These are phyloP conservation scores for Heliothis peltigera DNA, from an alignment of 2,888 invertebrate species.

Conservation along the genomic window DNA sequence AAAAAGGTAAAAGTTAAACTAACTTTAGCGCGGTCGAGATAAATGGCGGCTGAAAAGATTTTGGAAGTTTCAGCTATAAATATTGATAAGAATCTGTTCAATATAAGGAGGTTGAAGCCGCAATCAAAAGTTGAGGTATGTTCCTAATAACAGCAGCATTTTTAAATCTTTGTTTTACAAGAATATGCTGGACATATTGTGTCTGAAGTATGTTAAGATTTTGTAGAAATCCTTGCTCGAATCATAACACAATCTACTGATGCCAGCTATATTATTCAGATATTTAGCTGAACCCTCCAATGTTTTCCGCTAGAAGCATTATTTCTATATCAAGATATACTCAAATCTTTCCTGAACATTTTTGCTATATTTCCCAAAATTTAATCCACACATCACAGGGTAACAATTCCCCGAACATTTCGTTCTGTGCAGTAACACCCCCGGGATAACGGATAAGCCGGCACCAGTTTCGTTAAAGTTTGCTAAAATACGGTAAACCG, in stretches of 20 bases:
- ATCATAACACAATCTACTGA: too few species aligned
- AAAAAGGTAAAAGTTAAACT: constrained; percentile 8
- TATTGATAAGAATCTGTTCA: background rate
- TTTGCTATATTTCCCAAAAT: constrained; percentile 6
- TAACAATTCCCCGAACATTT: constrained; percentile 20
- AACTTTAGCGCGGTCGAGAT: constrained; percentile 23
- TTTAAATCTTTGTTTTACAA: too few species aligned
- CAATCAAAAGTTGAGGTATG: background rate
- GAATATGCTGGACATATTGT: too few species aligned
- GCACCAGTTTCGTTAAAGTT: constrained; percentile 23
- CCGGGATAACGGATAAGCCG: constrained; percentile 27
- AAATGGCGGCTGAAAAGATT: constrained; percentile 8
- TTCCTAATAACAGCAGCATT: too few species aligned
- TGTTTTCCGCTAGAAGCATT: background rate
- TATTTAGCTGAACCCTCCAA: background rate
- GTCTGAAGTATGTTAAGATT: too few species aligned
- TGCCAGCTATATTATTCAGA: too few species aligned
- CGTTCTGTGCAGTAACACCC: constrained; percentile 10
- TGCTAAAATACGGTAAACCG: constrained; percentile 4
- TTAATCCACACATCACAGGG: constrained; percentile 8
- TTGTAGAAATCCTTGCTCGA: too few species aligned
- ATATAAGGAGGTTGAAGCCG: background rate
- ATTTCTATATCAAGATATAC: background rate
- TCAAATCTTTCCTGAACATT: constrained; percentile 3
- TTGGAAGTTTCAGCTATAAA: constrained; percentile 4